These are phyloP conservation scores for Anagyrus pseudococci DNA, from an alignment of 2,888 invertebrate species.

Conservation along the genomic window DNA sequence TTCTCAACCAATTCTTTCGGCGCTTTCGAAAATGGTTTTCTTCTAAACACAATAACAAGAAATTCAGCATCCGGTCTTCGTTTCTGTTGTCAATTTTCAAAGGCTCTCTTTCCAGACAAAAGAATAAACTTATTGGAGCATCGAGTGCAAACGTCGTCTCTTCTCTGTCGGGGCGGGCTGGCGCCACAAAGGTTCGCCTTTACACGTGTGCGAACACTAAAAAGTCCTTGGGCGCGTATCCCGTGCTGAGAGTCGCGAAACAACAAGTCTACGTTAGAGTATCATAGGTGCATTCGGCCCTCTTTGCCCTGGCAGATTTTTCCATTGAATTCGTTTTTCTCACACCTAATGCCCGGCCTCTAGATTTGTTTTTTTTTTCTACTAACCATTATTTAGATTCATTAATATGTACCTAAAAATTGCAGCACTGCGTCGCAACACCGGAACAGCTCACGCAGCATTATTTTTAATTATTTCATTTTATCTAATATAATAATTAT, in stretches of 20 bases:
- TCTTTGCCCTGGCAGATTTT: no score
- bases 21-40: constrained; percentile 30
- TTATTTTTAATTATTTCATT: constrained; percentile 29
- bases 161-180: constrained; percentile 25
- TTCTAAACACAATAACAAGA: constrained; percentile 39
- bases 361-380: constrained; percentile 43
- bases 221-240: constrained; percentile 18
- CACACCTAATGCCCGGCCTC: constrained; percentile 50
- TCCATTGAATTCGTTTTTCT: no score
- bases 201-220: constrained; percentile 25
- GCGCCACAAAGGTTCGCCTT: constrained; percentile 30
- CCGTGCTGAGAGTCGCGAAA: constrained; percentile 27
- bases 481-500: constrained; percentile 36
- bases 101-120: constrained; percentile 18
- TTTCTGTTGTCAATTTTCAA: neutral
- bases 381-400: constrained; percentile 46
- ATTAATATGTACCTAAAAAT: constrained; percentile 45
- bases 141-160: constrained; percentile 33
- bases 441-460: constrained; percentile 49
- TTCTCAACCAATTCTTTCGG: constrained; percentile 40
- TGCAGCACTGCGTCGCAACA: constrained; percentile 48
- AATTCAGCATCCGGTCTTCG: constrained; percentile 29
- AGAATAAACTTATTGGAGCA: constrained; percentile 25
- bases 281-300: constrained; percentile 29
- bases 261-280: constrained; percentile 34